Base-by-base conservation (phyloP, 2,113 vertebrate species). In the Chionomys nivalis region DNA sequence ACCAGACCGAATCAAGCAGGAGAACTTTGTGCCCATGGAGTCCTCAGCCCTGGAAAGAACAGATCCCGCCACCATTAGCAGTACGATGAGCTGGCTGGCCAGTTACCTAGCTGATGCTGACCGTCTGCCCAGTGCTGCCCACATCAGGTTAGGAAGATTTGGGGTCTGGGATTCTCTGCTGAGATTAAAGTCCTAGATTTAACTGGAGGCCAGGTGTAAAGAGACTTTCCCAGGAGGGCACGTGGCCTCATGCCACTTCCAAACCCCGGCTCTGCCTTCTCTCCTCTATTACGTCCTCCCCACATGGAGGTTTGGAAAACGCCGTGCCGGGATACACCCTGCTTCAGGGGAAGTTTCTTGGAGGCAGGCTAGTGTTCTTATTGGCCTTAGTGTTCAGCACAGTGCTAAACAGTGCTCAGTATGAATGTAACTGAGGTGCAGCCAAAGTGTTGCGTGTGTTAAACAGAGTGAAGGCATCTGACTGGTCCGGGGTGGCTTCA, bases 1-100 rank as follows among this genome's bases (percentile, higher is more conserved):
- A 2, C 99, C 99, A 16, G 99, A 99, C 94, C 99, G 99, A 94
- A 99, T 99, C 98, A 99, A 99, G 98, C 99, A 99, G 98, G 99
- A 99, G 98, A 99, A 98, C 98, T 99, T 99, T 97, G 98, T 98
- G 87, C 98, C 99, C 36, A 87, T 98, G 96, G 99, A 99, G 90
- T 98, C 99, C 5, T 98, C 99, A 0, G 97, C 98, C n/a, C 86
- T 97, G 82, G 99, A 99, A 75, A 98, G 98, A 77, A 97, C 98
- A 0, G 99, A 99, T 61, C 98, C 98, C 36, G 98, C 99, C 94
- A 98, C 99, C 89, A 98, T 99, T 95, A 99, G 99, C 98, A 99
- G 98, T 98, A 99, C 99, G 2, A 99, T 99, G 99, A 99, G 99
- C 99, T 99, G 99, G 99, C 99, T 99, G 98, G 99, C 99, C 98